Base-by-base conservation (phyloP, 2,113 vertebrate genomes). In the Percina caprodes region DNA sequence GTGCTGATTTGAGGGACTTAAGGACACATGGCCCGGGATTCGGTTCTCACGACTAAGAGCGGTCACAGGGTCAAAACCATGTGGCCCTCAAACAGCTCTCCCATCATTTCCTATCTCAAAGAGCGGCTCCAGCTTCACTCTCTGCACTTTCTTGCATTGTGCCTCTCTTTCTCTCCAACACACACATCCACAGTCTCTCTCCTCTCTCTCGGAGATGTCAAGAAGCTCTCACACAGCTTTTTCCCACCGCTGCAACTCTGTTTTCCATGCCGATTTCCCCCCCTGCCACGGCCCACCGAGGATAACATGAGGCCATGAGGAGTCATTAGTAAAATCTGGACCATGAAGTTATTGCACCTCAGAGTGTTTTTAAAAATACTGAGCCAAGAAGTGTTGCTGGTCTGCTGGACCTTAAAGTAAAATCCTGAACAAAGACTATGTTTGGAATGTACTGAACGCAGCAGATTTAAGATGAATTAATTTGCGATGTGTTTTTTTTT, bases 21-120 rank as follows among this genome's bases (percentile, higher is more conserved):
- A 76, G 86, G 77, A 85, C 83, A 77, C 80, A 83, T 52, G 81
- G 77, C 77, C 59, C 2, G 23, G 78, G 78, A 87, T 42, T 82
- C 16, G 46, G 87, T 94, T 94, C 92, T 93, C 92, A 94, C 77
- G 91, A 77, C 90, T 89, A 51, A 45, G 3, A 79, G 54, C 0
- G 61, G 91, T 86, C 88, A 79, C 35, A n/a, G 80, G 91, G 88
- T 93, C 90, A 86, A 77, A 84, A 35, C 58, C 71, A 69, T 30
- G 62, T 56, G 23, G 82, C 86, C 84, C 77, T 59, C 18, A 80
- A 88, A 83, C 76, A 69, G 73, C 81, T 85, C 69, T 86, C 83
- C 83, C 85, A 87, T 86, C 87, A 68, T 80, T 88, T 87, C 77
- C 80, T 26, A 78, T 82, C 75, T 75, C 59, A 76, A 69, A 54